Conservation (phyloP, 2,888 invertebrate genomes). For the Shargacucullia verbasci region DNA sequence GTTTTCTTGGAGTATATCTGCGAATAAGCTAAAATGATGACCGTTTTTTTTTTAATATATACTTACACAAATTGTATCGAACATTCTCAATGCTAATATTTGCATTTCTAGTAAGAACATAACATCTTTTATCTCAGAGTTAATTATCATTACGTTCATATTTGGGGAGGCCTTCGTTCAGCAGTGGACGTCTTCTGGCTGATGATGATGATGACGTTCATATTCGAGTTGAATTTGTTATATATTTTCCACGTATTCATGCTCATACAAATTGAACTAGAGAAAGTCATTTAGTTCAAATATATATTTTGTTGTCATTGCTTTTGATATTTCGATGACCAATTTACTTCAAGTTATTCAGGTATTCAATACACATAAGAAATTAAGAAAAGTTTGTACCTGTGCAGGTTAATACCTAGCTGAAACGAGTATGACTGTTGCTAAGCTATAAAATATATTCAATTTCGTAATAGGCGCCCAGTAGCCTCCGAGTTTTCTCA, state of each 20-base stretch:
- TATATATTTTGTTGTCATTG: background rate
- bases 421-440: conserved; percentile 5
- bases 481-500: conserved; percentile 1
- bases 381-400: conserved; percentile 2
- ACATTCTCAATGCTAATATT: too few relatives aligned
- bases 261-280: conserved; percentile 29
- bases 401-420: background rate
- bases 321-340: conserved; percentile 8
- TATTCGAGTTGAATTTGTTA: conserved; percentile 43
- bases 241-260: conserved; percentile 38
- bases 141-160: conserved; percentile 73
- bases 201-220: too few relatives aligned
- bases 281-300: conserved; percentile 41
- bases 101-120: too few relatives aligned
- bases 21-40: too few relatives aligned
- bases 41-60: too few relatives aligned
- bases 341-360: background rate
- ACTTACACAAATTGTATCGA: too few relatives aligned
- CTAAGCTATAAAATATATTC: conserved; percentile 1
- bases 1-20: too few relatives aligned
- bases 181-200: too few relatives aligned
- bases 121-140: conserved; percentile 55
- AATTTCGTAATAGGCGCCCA: conserved; percentile 8
- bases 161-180: too few relatives aligned
- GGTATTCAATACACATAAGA: background rate